These are phyloP conservation scores for Sturnira hondurensis DNA, from an alignment of 2,113 vertebrate genomes.

Conservation along the genomic window DNA sequence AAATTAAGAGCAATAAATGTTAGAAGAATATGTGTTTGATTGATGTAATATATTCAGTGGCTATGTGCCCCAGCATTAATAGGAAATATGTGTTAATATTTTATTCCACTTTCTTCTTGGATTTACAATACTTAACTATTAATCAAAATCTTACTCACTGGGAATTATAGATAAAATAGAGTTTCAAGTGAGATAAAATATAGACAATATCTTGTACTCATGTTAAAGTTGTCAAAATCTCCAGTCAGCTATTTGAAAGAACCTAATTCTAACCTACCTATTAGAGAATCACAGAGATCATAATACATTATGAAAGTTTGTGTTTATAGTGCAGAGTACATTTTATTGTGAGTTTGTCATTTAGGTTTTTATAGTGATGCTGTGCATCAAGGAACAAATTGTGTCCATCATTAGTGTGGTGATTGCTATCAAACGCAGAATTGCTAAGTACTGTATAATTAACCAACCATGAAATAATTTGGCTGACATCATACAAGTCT, in stretches of 20 bases:
- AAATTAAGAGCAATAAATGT: conserved; percentile 4
- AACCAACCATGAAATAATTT: conserved; percentile 82
- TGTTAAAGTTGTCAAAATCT: neutral
- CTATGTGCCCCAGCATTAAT: neutral
- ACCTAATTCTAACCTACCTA: neutral
- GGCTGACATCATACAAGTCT: conserved; percentile 67
- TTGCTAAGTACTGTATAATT: conserved; percentile 70
- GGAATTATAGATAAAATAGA: neutral
- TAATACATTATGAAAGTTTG: neutral
- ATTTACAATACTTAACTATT: neutral
- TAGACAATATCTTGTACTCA: neutral
- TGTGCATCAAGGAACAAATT: conserved; percentile 73
- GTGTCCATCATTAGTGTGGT: conserved; percentile 74
- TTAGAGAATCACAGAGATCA: neutral
- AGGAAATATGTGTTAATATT: neutral
- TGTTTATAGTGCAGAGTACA: neutral
- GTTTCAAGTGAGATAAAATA: neutral
- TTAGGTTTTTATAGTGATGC: conserved; percentile 42
- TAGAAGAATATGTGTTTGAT: neutral
- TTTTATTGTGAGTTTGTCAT: conserved; percentile 34
- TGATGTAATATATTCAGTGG: neutral
- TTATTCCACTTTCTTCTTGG: neutral
- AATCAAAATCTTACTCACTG: conserved; percentile 26
- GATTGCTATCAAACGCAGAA: conserved; percentile 77
- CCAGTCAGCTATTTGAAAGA: neutral